phyloP scores from a whole-genome alignment of 1,140 invertebrate genomes.

The Heliconius eleuchia region DNA sequence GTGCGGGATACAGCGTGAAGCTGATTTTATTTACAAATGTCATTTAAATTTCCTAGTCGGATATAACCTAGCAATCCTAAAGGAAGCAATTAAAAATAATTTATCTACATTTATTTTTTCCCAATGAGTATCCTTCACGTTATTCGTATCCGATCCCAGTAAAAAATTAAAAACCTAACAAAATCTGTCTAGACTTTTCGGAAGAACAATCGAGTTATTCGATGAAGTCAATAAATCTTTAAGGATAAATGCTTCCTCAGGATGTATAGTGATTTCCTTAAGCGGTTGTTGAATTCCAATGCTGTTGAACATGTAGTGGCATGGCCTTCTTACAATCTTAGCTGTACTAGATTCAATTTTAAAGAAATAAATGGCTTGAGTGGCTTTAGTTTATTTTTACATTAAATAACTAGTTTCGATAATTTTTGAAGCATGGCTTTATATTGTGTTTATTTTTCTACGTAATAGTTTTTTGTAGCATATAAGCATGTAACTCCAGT shows the following conservation, averaged over 20 bases:
- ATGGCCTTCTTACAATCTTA: background rate
- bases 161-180: background rate
- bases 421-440: too few species aligned
- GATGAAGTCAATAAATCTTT: background rate
- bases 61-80: background rate
- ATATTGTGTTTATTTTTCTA: too few species aligned
- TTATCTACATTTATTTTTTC: background rate
- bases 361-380: too few species aligned
- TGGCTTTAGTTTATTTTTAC: too few species aligned
- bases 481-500: too few species aligned
- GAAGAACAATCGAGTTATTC: background rate
- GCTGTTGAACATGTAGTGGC: background rate
- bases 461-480: too few species aligned
- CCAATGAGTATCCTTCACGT: background rate
- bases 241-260: slow-evolving; percentile 6
- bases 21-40: too few species aligned
- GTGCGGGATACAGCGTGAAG: too few species aligned
- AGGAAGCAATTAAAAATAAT: background rate
- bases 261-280: slow-evolving; percentile 11
- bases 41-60: background rate
- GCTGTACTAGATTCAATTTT: too few species aligned
- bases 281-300: slow-evolving; percentile 18
- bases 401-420: too few species aligned
- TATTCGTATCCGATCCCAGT: background rate
- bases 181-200: background rate